Conservation (phyloP, 2,888 invertebrate genomes). For the Hydriomena furcata region DNA sequence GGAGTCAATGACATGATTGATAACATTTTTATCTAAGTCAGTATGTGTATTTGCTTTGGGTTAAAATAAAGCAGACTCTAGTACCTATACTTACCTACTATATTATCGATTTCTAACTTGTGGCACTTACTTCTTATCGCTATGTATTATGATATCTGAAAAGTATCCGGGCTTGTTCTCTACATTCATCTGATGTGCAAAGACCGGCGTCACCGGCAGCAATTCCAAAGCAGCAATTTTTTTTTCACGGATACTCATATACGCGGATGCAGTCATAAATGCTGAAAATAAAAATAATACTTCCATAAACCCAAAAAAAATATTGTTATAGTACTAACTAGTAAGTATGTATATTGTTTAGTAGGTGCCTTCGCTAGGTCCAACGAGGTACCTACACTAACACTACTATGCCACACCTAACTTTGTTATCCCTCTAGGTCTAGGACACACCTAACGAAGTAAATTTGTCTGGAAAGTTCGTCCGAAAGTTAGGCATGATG, state of each 20-base stretch:
- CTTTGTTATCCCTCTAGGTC: too few species aligned
- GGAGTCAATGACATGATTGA: slow-evolving; percentile 70
- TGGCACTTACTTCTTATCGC: slow-evolving; percentile 78
- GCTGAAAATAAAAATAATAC: slow-evolving; percentile 59
- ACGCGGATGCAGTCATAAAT: slow-evolving; percentile 83
- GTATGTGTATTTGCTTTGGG: slow-evolving; percentile 52
- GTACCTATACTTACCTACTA: background rate
- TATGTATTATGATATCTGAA: slow-evolving; percentile 84
- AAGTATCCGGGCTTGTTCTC: slow-evolving; percentile 83
- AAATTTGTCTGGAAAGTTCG: too few species aligned
- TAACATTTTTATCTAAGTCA: slow-evolving; percentile 77
- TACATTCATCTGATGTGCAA: slow-evolving; percentile 81
- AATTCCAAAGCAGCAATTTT: slow-evolving; percentile 71
- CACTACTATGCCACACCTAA: too few species aligned
- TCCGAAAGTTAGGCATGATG: too few species aligned
- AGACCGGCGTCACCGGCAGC: slow-evolving; percentile 83
- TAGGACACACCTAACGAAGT: too few species aligned
- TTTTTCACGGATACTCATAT: slow-evolving; percentile 70
- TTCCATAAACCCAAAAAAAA: too few species aligned
- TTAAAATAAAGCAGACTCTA: too few species aligned
- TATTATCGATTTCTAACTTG: slow-evolving; percentile 4
- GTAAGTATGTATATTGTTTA: too few species aligned
- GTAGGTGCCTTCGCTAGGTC: too few species aligned
- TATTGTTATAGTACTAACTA: too few species aligned
- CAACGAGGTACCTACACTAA: too few species aligned